Base-by-base conservation (phyloP, 1,140 invertebrate species). In the Cotesia glomerata region DNA sequence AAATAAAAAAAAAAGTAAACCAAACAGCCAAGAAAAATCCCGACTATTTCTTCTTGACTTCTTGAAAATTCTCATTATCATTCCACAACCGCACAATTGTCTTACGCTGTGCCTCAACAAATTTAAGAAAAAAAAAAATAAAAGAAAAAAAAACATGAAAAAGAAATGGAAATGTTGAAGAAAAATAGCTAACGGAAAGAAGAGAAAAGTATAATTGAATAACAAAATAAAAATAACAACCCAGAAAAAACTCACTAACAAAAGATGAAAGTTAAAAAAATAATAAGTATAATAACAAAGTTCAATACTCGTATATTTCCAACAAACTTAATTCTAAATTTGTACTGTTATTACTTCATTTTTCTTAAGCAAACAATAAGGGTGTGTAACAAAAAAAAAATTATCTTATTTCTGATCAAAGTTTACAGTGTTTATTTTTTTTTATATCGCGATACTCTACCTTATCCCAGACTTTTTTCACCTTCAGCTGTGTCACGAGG, bases 11-110 rank as follows among this genome's bases (percentile, higher is more conserved):
- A 14, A 26, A 16, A 14, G 16, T 14, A 54, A 54, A 18, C 14
- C 4, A 54, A 54, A 18, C 14, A 16, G 26, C 9, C n/a, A 26
- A 63, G 34, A 65, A 52, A 54, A 54, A 67, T 18, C 32, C 39
- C 13, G 34, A 16, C 5, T 18, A 67, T 32, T 67, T 52, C 39
- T 45, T 52, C 49, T 11, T 35, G 18, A 67, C 49, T 67, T 7
- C 39, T 54, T 54, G 26, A 26, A 67, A 54, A 49, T 52, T 67
- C 65, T 67, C 65, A 67, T 67, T 56, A 67, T 34, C 45, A 67
- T 67, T 67, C 49, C 51, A 16, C 18, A 52, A 35, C 62, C 36
- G 34, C 16, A 39, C 63, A 34, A 39, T 67, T 34, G 49, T 54
- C 13, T 54, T 34, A 52, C 65, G 18, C 11, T 67, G 26, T 67